phyloP scores from a whole-genome alignment of 2,113 vertebrate genomes.

The Limanda limanda region DNA sequence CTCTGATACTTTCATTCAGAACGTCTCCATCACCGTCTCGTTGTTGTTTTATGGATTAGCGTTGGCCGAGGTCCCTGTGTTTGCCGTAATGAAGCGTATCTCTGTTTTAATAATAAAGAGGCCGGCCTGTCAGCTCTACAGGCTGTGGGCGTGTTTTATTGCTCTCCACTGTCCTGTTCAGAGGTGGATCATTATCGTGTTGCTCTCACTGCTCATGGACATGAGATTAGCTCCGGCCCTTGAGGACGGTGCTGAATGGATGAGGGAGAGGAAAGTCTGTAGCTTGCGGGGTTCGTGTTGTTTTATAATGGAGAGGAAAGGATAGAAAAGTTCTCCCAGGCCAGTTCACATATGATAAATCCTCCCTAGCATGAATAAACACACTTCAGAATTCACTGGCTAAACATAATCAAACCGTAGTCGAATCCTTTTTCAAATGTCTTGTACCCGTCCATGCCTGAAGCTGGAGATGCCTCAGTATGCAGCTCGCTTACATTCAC shows the following conservation, averaged over 20 bases:
- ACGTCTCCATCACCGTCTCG: conserved; percentile 5
- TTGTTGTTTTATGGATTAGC: neutral
- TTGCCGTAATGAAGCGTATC: conserved; percentile 21
- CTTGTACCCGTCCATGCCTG: neutral
- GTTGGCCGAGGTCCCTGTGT: neutral
- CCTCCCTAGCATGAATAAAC: neutral
- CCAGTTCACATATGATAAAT: neutral
- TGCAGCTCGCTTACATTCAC: conserved; percentile 7
- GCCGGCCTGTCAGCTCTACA: conserved; percentile 22
- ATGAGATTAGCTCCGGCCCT: conserved; percentile 39
- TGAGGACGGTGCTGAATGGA: conserved; percentile 20
- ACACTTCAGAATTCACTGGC: neutral
- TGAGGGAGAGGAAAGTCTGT: conserved; percentile 29
- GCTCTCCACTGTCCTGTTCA: conserved; percentile 35
- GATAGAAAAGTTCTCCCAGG: conserved; percentile 5
- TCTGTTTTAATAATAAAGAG: conserved; percentile 55
- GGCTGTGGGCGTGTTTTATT: conserved; percentile 47
- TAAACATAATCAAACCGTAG: neutral
- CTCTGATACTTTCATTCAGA: neutral
- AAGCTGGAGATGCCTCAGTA: conserved; percentile 7
- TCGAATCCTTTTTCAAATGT: neutral
- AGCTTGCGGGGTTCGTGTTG: neutral
- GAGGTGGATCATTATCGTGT: conserved; percentile 51
- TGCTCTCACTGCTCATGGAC: conserved; percentile 40
- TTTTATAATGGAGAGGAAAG: conserved; percentile 7